Conservation (phyloP, 2,113 vertebrate genomes). For the Brienomyrus longianalis region DNA sequence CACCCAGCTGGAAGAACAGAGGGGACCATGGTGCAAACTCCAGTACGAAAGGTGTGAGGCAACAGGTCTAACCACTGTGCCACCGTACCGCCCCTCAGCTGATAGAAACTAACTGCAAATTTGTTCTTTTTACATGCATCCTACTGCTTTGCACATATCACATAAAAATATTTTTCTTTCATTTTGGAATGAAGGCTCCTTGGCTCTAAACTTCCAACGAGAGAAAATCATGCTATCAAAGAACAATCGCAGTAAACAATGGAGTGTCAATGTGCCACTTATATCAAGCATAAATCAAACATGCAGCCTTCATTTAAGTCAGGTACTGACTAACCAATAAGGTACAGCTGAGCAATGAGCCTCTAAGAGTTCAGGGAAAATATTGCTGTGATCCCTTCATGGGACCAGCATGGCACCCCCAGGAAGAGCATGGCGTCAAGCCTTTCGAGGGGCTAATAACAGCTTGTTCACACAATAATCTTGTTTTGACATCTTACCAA, state of each 20-base stretch:
- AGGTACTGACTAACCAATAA: constrained; percentile 14
- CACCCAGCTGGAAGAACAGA: not conserved
- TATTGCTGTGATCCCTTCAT: not conserved
- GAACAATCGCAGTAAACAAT: not conserved
- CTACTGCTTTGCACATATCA: not conserved
- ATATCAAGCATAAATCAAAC: not conserved
- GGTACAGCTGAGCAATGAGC: not conserved
- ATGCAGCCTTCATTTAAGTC: constrained; percentile 17
- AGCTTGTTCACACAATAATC: not conserved
- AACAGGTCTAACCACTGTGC: not conserved
- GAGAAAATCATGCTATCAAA: constrained; percentile 9
- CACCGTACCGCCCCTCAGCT: not conserved
- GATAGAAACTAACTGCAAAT: not conserved
- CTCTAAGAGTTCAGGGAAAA: constrained; percentile 3
- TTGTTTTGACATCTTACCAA: not conserved
- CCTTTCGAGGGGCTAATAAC: constrained; percentile 8
- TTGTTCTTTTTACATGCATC: not conserved
- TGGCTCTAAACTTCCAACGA: constrained; percentile 1
- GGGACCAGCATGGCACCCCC: not conserved
- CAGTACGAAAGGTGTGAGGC: not conserved
- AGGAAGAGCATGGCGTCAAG: constrained; percentile 1
- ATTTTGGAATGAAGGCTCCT: constrained; percentile 9
- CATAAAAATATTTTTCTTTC: not conserved
- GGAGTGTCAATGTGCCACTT: constrained; percentile 7
- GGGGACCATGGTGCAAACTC: not conserved